Evolutionary conservation across 2,113 vertebrate species (phyloP), one percentile per base, ranked within the genome.

Genomic region (Coturnix japonica): DNA sequence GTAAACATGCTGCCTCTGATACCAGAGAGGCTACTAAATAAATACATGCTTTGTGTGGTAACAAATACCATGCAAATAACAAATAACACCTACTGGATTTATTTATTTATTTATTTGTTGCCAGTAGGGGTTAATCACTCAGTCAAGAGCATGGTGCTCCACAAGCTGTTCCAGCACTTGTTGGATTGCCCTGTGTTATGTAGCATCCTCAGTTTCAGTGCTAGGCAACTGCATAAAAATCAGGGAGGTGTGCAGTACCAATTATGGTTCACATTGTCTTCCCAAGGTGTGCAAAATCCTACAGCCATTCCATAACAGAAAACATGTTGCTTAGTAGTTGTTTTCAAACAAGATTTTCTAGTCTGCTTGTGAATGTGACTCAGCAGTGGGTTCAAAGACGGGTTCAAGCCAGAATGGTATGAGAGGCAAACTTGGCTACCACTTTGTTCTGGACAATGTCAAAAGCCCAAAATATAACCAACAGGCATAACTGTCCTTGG

Each of bases 31-130:
- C 54, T 37, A 66, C 16, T 39, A 70, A 85, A 86, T 66, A 87
- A 93, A 69, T 28, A 84, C 4, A 26, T 17, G 30, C 19, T 85
- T 89, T 3, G 0, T 15, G 39, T 13, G 39, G 39, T 41, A 41
- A 13, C 39, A 41, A 9, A 41, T 41, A 41, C 39, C 39, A 41
- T 13, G 39, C 39, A 41, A 41, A 41, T 41, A 11, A 41, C 39
- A 93, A 84, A 72, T 44, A 81, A 79, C 59, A 89, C 81, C 44
- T 79, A 54, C 41, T 89, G 74, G 28, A 9, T 51, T 51, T 26
- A 8, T 51, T 51, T 49, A 12, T 23, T 22, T 39, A 39, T 46
- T 3, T 10, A 1, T 19, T 61, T 87, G 81, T 87, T 47, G 35
- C 16, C 37, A 81, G 53, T 46, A 28, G 16, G 49, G 22, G 21